Evolutionary conservation across 1,140 invertebrate genomes (phyloP), one percentile per base, ranked within the genome.

Genomic region (Nasonia giraulti): DNA sequence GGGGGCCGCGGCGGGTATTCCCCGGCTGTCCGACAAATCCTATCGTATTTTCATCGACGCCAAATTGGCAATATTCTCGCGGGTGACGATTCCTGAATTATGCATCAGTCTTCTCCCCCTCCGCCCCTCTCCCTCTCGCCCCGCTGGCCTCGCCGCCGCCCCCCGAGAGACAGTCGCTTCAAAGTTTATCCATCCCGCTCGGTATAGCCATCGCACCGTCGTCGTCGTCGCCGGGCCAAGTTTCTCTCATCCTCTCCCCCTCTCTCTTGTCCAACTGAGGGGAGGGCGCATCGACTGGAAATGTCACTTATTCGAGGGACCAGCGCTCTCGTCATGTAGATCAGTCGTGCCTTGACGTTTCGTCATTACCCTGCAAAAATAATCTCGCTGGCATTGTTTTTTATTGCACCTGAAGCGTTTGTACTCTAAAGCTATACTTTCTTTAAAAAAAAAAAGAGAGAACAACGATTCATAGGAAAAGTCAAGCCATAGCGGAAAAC

Each of bases 51-150:
- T 93, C 92, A 93, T 93, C 92, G 92, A 92, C 92, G 92, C 91
- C 92, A 93, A 93, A 93, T 93, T 93, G 92, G 92, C 92, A 93
- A 93, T 93, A 93, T 93, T 92, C 92, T 93, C 90, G 91, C 89
- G 90, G 89, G 91, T 93, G 92, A 93, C 92, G 91, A 93, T 93
- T 93, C 90, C 89, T 93, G 92, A 93, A 93, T 93, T 93, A 93
- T 93, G 92, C 92, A 93, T 93, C 90, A 93, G 89, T 55, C 27
- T 68, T 10, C 82, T 23, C 80, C 11, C 62, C 6, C 79, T 14
- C n/a, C 27, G 12, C 20, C 7, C 44, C 17, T 5, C 69, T 17
- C 11, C 14, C 33, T 75, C 44, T 47, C 23, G 11, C 78, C 68
- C n/a, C 5, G 27, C 66, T 23, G n/a, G 27, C 17, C 78, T 68